phyloP scores from a whole-genome alignment of 2,888 invertebrate genomes.

The Rapana venosa region DNA sequence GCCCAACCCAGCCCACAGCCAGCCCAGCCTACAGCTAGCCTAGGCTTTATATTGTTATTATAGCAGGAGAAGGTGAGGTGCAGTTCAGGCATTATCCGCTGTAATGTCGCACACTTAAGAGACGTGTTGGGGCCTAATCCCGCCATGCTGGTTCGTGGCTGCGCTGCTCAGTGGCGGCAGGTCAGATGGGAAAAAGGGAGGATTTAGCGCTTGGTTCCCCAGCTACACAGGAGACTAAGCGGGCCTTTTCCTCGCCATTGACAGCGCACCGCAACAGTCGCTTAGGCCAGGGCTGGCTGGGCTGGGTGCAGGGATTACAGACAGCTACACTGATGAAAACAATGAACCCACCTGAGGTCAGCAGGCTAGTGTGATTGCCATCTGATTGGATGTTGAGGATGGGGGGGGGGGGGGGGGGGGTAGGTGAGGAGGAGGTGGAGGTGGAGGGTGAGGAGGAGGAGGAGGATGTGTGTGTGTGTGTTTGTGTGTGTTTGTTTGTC shows the following conservation, averaged over 20 bases:
- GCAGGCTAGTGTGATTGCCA: neutral
- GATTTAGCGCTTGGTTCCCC: slow-evolving; percentile 10
- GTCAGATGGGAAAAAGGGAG: neutral
- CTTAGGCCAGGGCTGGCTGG: neutral
- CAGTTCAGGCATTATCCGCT: slow-evolving; percentile 16
- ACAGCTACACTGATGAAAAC: neutral
- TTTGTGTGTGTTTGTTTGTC: too few relatives aligned
- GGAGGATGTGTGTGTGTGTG: too few relatives aligned
- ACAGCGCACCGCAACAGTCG: neutral
- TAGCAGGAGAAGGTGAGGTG: slow-evolving; percentile 1
- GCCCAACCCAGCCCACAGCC: too few relatives aligned
- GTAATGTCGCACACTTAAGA: slow-evolving; percentile 9
- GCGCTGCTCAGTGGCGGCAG: neutral
- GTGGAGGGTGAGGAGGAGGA: neutral
- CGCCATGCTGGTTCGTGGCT: neutral
- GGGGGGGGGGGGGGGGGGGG: neutral
- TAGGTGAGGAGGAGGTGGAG: neutral
- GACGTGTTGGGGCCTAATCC: slow-evolving; percentile 12
- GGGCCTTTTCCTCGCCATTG: neutral
- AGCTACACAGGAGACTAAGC: neutral
- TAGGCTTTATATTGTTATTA: too few relatives aligned
- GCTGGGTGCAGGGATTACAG: neutral
- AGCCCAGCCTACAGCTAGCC: neutral
- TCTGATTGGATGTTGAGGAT: neutral
- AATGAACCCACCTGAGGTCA: neutral